Evolutionary conservation across 23 tunicate genomes (phyloP), one percentile per base, ranked within the genome.

Genomic region (Diplosoma virens): DNA sequence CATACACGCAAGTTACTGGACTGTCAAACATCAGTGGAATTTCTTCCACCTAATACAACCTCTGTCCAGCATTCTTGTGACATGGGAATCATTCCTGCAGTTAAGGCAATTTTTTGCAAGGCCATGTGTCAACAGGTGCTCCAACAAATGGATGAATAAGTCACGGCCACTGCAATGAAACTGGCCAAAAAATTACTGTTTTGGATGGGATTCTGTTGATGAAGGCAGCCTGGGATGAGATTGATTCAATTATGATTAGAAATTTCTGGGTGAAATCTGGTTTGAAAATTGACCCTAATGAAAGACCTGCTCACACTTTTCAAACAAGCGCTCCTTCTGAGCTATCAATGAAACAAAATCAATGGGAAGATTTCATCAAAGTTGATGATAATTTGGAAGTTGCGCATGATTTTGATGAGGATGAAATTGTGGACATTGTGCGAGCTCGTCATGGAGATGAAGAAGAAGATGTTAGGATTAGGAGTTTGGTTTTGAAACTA

Each of bases 151-250:
- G 64, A 56, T 23, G 64, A 56, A 56, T 56, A 5, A 5, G 64
- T 16, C 50, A 41, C 50, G 50, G 50, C 50, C 50, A 41, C 64
- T 56, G 64, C 64, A 56, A 11, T 20, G 16, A 21, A 56, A 56
- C 64, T 56, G 64, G 64, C 64, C 16, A 56, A 41, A 41, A 56
- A 56, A 21, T 9, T n/a, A 56, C 64, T 16, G 22, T 56, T 56
- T 56, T 56, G 64, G 64, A 56, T 56, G 18, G 64, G 64, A 56
- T 56, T 56, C 64, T 56, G 64, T 23, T 56, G 6, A 56, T 56
- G 21, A 56, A 21, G 64, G 22, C 64, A 56, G 64, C 64, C 64
- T 56, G 64, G 64, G 64, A 56, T 11, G 64, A 56, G 25, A 56
- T 56, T 56, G 64, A 56, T 56, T 56, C 22, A 56, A 16, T 45